Evolutionary conservation across 2,113 vertebrate species (phyloP).

Genomic region (Panthera uncia): DNA sequence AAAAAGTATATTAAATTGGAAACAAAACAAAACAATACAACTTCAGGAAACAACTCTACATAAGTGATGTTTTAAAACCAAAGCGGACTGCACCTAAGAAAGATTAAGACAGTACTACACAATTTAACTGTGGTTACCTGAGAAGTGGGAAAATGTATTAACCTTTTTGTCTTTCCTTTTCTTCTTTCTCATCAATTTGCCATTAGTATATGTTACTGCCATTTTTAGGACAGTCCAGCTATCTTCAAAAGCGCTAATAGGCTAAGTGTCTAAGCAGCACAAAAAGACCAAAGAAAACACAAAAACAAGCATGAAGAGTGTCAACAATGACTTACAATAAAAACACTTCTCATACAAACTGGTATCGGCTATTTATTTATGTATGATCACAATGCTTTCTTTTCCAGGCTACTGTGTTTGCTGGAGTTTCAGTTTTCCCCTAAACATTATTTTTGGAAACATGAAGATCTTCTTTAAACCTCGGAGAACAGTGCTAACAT

Average conservation of each 20-base stretch:
- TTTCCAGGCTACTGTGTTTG: background rate
- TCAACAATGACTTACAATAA: background rate
- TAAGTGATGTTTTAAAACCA: background rate
- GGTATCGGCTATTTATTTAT: background rate
- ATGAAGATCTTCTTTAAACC: background rate
- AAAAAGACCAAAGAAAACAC: background rate
- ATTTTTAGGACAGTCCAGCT: background rate
- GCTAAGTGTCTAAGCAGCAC: background rate
- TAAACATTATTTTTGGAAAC: conserved; percentile 3
- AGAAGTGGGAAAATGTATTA: background rate
- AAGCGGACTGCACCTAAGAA: background rate
- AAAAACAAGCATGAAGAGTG: background rate
- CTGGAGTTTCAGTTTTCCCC: background rate
- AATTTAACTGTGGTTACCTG: background rate
- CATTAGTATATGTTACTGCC: background rate
- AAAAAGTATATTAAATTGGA: background rate
- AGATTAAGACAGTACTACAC: background rate
- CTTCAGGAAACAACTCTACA: background rate
- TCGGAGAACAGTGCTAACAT: background rate
- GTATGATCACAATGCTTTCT: background rate
- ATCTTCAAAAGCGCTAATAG: background rate
- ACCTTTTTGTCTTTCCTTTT: background rate
- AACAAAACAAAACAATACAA: background rate
- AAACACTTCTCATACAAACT: background rate
- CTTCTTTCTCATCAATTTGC: background rate